Percentiles rank a stretch among this genome's conserved stretches.
Evolutionary conservation across 2,113 vertebrate species (phyloP).

Genomic region (Tragelaphus buxtoni): DNA sequence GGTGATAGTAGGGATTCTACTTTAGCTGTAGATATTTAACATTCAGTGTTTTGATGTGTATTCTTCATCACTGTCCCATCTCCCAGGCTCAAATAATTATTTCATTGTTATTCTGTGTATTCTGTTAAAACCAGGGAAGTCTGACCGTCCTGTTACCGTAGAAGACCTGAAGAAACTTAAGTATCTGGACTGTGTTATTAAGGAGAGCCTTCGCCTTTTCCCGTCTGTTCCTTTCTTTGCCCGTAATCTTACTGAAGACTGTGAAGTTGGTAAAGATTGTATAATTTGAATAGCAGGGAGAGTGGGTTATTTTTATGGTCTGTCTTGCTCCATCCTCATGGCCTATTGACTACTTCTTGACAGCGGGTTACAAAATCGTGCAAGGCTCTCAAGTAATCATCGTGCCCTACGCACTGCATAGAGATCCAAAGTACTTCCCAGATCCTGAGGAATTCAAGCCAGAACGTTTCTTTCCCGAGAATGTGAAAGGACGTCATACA

Average conservation of each 20-base stretch:
- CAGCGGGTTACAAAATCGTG: constrained; percentile 86
- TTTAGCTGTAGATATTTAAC: neutral
- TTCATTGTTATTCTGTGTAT: neutral
- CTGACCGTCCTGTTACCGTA: constrained; percentile 78
- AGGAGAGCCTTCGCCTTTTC: constrained; percentile 91
- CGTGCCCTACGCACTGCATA: constrained; percentile 88
- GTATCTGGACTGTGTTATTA: constrained; percentile 94
- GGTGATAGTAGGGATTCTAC: neutral
- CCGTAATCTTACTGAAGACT: constrained; percentile 87
- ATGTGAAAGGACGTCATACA: constrained; percentile 83
- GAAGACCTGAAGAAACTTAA: constrained; percentile 92
- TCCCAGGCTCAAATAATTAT: too few relatives aligned
- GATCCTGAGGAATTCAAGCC: constrained; percentile 92
- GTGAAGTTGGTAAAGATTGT: constrained; percentile 85
- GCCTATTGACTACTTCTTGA: neutral
- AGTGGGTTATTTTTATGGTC: neutral
- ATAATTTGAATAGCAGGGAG: neutral
- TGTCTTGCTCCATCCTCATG: neutral
- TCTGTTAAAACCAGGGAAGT: constrained; percentile 79
- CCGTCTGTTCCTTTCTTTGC: constrained; percentile 94
- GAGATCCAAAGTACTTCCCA: constrained; percentile 89
- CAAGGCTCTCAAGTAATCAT: constrained; percentile 84
- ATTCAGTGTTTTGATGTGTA: neutral
- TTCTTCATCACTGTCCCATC: neutral
- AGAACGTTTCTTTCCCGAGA: constrained; percentile 92